Percentiles rank a stretch among this genome's conserved stretches.
These are phyloP conservation scores for Bradypodion pumilum DNA, from an alignment of 2,797 vertebrate species.

Conservation along the genomic window DNA sequence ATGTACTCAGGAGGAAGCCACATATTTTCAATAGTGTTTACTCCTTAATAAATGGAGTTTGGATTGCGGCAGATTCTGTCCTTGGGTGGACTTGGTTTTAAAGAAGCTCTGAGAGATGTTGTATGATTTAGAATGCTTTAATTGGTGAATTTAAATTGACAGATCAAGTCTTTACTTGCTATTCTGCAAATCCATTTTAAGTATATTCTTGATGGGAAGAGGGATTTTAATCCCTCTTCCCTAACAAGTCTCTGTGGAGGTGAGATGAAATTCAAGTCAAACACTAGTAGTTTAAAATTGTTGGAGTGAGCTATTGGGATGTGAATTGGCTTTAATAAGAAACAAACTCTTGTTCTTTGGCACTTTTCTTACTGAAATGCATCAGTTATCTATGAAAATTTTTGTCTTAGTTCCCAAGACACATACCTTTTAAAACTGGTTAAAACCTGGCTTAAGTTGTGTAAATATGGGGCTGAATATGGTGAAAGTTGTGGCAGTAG, in stretches of 20 bases:
- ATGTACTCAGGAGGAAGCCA: background rate
- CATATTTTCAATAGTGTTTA: background rate
- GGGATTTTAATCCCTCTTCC: slow-evolving; percentile 1
- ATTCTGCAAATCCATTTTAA: background rate
- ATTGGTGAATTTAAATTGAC: background rate
- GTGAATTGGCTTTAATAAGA: too few species aligned
- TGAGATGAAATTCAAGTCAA: slow-evolving; percentile 13
- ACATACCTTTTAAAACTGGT: background rate
- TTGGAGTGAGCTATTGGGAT: too few species aligned
- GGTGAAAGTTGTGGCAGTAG: background rate
- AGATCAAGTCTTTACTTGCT: slow-evolving; percentile 24
- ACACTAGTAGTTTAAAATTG: too few species aligned
- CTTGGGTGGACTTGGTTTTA: too few species aligned
- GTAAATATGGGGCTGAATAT: background rate
- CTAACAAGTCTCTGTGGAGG: slow-evolving; percentile 3
- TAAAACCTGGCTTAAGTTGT: background rate
- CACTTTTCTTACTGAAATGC: background rate
- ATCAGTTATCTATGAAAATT: background rate
- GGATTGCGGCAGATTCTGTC: too few species aligned
- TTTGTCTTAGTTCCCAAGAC: background rate
- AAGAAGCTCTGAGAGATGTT: too few species aligned
- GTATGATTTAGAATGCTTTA: too few species aligned
- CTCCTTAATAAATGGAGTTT: too few species aligned
- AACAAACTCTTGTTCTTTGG: too few species aligned
- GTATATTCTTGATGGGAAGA: background rate